Conservation (phyloP, 2,113 vertebrate genomes). For the Cariama cristata region DNA sequence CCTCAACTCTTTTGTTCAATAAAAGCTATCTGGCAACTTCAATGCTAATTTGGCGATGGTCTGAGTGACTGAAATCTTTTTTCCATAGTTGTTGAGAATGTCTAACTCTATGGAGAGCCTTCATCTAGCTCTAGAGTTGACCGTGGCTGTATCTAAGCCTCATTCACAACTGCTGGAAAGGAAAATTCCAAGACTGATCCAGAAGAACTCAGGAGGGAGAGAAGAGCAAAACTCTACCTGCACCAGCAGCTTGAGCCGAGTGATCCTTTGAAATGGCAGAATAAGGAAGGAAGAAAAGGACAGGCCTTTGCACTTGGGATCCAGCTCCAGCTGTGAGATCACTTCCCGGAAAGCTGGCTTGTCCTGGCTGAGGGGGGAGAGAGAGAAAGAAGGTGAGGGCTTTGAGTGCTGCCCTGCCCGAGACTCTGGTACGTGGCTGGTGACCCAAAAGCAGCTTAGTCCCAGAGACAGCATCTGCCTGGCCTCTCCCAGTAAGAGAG, state of each 20-base stretch:
- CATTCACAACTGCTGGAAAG: neutral
- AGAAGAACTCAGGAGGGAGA: neutral
- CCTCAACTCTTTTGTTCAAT: neutral
- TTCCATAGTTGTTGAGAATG: neutral
- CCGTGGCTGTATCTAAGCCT: neutral
- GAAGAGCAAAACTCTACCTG: constrained; percentile 79
- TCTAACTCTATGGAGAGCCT: neutral
- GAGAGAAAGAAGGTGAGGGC: neutral
- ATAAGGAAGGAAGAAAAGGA: constrained; percentile 97
- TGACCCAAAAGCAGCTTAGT: neutral
- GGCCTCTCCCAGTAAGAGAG: neutral
- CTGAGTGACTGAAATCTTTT: neutral
- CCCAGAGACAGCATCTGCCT: neutral
- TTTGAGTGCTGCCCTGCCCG: neutral
- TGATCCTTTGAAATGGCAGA: constrained; percentile 97
- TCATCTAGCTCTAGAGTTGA: neutral
- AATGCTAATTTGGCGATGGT: neutral
- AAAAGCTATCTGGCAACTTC: neutral
- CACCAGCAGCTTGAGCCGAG: constrained; percentile 92
- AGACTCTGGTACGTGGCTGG: neutral
- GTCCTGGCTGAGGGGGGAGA: constrained; percentile 83
- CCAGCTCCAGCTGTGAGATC: constrained; percentile 86
- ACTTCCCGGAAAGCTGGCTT: constrained; percentile 89
- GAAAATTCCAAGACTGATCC: neutral
- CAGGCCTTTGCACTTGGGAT: constrained; percentile 89